Evolutionary conservation across 1,140 invertebrate species (phyloP), one percentile per base, ranked within the genome.

Genomic region (Leucophenga varia): DNA sequence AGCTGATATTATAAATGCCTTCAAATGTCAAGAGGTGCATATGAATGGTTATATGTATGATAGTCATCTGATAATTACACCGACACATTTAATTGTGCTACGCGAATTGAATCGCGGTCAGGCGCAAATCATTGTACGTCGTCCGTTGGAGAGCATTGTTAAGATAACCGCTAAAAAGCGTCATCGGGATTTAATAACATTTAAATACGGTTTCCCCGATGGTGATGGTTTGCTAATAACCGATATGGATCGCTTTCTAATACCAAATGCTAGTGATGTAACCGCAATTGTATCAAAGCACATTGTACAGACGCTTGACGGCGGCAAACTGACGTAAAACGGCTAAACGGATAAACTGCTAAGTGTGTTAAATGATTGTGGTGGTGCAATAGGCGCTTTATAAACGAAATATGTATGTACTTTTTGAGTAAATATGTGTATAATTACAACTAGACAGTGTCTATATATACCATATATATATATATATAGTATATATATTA

Each of bases 81-180:
- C 87, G 58, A 89, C 83, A 32, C 89, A 96, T 76, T 80, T 98
- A 49, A 87, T 92, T 57, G 87, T 97, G 35, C 76, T 98, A 28
- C 82, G 93, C 31, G 90, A 94, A 71, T 81, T 92, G 42, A 80
- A 83, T 20, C 83, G 86, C 47, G 82, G 88, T 5, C 84, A 85
- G 58, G 93, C 89, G 0, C 86, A 90, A 69, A 84, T 97, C 2
- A 86, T 92, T 54, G 89, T 91, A 1, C 83, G 89, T 52, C 82
- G 93, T 25, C 88, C 90, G 1, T 79, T 98, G 37, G 88, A 89
- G 10, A 88, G 87, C 30, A 93, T 98, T 58, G 89, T 97, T 10
- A 95, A 93, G 80, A 98, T 98, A 48, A 97, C 95, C 1, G 94
- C 92, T 8, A 93, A 94, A 72, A 95, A 96, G 73, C 85, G 87